A percentile compares a stretch with the other conserved stretches of the same genome.
Conservation (phyloP, 2,888 invertebrate species). For the Alcis repandata region DNA sequence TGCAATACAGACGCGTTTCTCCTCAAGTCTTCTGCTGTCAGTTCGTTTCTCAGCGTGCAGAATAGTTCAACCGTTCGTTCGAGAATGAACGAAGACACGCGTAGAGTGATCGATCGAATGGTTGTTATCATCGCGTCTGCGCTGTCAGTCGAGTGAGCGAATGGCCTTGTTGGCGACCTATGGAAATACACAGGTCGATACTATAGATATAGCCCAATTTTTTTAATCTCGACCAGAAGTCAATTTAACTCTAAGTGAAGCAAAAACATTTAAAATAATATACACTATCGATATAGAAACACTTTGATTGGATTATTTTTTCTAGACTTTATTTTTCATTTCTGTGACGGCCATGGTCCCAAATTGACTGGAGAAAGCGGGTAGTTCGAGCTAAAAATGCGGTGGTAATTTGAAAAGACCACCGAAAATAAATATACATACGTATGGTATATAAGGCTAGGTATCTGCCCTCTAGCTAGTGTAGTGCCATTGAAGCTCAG, state of each 20-base stretch:
- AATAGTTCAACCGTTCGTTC: slow-evolving; percentile 92
- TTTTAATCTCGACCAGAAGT: too few species aligned
- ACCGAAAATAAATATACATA: slow-evolving; percentile 57
- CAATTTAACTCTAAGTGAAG: too few species aligned
- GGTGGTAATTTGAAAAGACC: too few species aligned
- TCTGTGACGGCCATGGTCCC: too few species aligned
- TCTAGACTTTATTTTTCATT: too few species aligned
- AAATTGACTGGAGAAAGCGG: too few species aligned
- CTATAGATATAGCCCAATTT: too few species aligned
- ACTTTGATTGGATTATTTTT: too few species aligned
- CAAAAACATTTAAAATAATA: too few species aligned
- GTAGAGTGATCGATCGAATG: slow-evolving; percentile 86
- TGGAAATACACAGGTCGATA: background rate
- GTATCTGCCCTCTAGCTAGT: slow-evolving; percentile 97
- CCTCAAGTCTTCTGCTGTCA: slow-evolving; percentile 80
- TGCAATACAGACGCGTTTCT: slow-evolving; percentile 71
- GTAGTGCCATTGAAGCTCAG: slow-evolving; percentile 99
- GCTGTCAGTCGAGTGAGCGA: slow-evolving; percentile 60
- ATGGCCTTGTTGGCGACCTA: slow-evolving; percentile 53
- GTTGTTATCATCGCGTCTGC: slow-evolving; percentile 63
- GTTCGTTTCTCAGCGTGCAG: slow-evolving; percentile 90
- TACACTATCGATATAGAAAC: too few species aligned
- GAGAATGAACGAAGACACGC: slow-evolving; percentile 92
- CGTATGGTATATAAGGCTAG: slow-evolving; percentile 96
- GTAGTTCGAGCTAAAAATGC: too few species aligned